These are phyloP conservation scores for Epinotia ramella DNA, from an alignment of 2,888 invertebrate species.

Conservation along the genomic window DNA sequence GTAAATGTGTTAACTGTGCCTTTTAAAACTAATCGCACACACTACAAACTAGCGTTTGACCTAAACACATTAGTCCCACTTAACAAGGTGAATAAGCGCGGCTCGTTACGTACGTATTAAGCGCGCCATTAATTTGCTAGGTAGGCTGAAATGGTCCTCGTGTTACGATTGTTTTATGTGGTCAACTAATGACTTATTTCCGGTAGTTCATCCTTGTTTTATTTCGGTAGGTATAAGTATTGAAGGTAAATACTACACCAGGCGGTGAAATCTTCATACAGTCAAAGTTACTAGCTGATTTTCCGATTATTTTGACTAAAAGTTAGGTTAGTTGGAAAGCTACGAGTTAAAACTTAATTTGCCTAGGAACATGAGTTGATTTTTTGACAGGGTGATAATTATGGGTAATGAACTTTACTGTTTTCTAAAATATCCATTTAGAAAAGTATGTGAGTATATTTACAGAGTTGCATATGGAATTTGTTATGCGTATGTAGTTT, in stretches of 20 bases:
- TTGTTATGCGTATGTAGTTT: too few species aligned
- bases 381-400: too few species aligned
- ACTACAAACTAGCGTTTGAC: slow-evolving; percentile 24
- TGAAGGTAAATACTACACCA: neutral
- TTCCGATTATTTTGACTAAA: too few species aligned
- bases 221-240: neutral
- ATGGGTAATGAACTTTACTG: neutral
- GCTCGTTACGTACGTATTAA: slow-evolving; percentile 40
- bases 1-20: neutral
- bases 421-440: too few species aligned
- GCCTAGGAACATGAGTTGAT: too few species aligned
- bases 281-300: too few species aligned
- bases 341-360: too few species aligned
- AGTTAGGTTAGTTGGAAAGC: too few species aligned
- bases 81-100: slow-evolving; percentile 26
- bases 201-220: neutral
- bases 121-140: slow-evolving; percentile 26
- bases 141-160: slow-evolving; percentile 24
- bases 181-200: slow-evolving; percentile 15
- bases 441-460: too few species aligned
- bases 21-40: slow-evolving; percentile 13
- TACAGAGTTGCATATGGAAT: too few species aligned
- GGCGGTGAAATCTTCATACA: neutral
- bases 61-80: slow-evolving; percentile 37
- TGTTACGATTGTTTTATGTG: slow-evolving; percentile 23